Percentiles rank a stretch among this genome's conserved stretches.
These are phyloP conservation scores for Grantiella picta DNA, from an alignment of 2,113 vertebrate genomes.

Conservation along the genomic window DNA sequence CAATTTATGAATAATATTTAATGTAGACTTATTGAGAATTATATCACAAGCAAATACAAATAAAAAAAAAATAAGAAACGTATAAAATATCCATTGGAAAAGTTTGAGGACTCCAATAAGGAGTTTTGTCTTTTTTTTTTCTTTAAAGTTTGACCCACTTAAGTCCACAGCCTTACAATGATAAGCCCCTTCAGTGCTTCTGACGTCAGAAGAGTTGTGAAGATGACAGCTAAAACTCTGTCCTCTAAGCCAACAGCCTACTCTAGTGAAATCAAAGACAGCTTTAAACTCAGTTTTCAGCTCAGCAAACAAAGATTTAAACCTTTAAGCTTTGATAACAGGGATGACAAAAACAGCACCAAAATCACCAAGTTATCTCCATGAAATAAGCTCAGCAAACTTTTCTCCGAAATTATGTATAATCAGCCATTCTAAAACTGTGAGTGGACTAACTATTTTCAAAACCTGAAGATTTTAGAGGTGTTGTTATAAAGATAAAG, in stretches of 20 bases:
- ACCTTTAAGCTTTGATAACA: neutral
- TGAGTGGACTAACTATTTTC: neutral
- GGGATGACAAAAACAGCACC: neutral
- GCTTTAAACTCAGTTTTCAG: neutral
- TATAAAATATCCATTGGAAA: neutral
- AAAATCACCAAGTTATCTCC: neutral
- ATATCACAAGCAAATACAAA: neutral
- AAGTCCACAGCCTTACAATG: neutral
- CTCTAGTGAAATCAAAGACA: neutral
- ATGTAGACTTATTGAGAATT: neutral
- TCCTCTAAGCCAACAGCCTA: neutral
- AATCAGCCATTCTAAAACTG: neutral
- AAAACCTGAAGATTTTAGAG: neutral
- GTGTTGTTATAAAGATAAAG: neutral
- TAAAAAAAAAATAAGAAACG: neutral
- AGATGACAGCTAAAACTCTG: neutral
- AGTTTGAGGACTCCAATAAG: neutral
- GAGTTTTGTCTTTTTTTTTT: neutral
- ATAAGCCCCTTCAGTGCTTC: neutral
- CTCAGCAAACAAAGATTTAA: neutral
- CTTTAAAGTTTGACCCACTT: neutral
- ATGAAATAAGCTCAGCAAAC: neutral
- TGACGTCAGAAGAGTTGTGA: neutral
- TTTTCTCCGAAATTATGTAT: neutral
- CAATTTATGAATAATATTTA: neutral